These are phyloP conservation scores for Pipistrellus kuhlii DNA, from an alignment of 2,797 vertebrate species.

Conservation along the genomic window DNA sequence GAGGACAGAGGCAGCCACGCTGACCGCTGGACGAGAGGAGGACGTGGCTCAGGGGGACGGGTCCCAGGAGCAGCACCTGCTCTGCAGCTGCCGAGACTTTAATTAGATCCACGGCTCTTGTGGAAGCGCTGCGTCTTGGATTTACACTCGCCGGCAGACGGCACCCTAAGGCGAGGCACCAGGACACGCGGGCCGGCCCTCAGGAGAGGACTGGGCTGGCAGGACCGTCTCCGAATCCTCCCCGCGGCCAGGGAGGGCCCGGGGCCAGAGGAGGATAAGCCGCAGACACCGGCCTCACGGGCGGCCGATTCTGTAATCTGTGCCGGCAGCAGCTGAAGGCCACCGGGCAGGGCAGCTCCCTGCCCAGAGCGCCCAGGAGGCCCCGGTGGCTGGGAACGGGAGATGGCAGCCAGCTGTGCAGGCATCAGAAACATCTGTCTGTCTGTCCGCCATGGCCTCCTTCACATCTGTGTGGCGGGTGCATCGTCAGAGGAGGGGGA, in stretches of 20 bases:
- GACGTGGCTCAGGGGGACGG: fast-evolving
- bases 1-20: not conserved
- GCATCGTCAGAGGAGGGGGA: too few relatives aligned
- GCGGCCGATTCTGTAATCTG: not conserved
- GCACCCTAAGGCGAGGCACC: not conserved
- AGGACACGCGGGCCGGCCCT: not conserved
- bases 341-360: too few relatives aligned
- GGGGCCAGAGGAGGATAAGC: fast-evolving
- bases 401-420: not conserved
- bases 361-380: not conserved
- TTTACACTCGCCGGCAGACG: not conserved
- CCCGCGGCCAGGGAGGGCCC: fast-evolving
- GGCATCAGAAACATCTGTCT: not conserved
- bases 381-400: not conserved
- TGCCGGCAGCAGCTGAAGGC: fast-evolving
- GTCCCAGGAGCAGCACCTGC: not conserved
- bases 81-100: not conserved
- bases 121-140: not conserved
- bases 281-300: fast-evolving
- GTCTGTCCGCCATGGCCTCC: too few relatives aligned
- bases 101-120: slow-evolving; percentile 41
- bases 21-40: not conserved
- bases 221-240: fast-evolving
- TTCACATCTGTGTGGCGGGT: not conserved
- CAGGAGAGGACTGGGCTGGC: not conserved